Percentiles rank a stretch among this genome's conserved stretches.
phyloP scores from a whole-genome alignment of 1,140 invertebrate species.

The Trachelipus rathkii region DNA sequence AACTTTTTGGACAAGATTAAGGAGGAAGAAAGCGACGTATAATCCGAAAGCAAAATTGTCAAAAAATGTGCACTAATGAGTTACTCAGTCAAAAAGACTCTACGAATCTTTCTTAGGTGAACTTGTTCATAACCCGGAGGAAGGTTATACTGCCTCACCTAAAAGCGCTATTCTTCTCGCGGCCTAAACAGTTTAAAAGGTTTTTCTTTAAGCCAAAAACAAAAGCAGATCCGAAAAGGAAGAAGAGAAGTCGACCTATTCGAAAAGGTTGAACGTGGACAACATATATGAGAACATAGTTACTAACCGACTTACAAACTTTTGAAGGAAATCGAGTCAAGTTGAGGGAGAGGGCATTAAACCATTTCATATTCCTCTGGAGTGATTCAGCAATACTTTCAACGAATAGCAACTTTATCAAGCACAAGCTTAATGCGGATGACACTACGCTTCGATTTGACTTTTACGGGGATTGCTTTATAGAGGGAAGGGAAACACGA shows the following conservation, averaged over 20 bases:
- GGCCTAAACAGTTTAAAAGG: slow-evolving; percentile 23
- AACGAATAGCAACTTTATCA: neutral
- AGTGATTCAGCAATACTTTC: slow-evolving; percentile 27
- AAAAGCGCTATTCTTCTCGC: slow-evolving; percentile 41
- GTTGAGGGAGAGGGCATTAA: slow-evolving; percentile 39
- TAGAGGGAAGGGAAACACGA: slow-evolving; percentile 4
- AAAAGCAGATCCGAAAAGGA: neutral
- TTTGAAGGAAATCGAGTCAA: slow-evolving; percentile 37
- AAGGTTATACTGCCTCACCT: slow-evolving; percentile 40
- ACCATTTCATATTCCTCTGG: slow-evolving; percentile 47
- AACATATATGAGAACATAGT: slow-evolving; percentile 45
- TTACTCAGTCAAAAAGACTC: slow-evolving; percentile 18
- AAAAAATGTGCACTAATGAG: neutral
- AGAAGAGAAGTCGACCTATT: neutral
- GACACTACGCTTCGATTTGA: neutral
- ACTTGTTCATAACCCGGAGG: slow-evolving; percentile 24
- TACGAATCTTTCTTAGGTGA: slow-evolving; percentile 4
- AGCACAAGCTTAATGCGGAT: neutral
- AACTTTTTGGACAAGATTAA: too few species aligned
- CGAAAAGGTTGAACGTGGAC: slow-evolving; percentile 23
- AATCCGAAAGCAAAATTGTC: neutral
- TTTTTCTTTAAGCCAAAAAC: neutral
- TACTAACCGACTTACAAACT: slow-evolving; percentile 36
- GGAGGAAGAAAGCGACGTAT: too few species aligned
- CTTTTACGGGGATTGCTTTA: slow-evolving; percentile 1